Evolutionary conservation across 1,140 invertebrate species (phyloP).

Genomic region (Drosophila cardini): DNA sequence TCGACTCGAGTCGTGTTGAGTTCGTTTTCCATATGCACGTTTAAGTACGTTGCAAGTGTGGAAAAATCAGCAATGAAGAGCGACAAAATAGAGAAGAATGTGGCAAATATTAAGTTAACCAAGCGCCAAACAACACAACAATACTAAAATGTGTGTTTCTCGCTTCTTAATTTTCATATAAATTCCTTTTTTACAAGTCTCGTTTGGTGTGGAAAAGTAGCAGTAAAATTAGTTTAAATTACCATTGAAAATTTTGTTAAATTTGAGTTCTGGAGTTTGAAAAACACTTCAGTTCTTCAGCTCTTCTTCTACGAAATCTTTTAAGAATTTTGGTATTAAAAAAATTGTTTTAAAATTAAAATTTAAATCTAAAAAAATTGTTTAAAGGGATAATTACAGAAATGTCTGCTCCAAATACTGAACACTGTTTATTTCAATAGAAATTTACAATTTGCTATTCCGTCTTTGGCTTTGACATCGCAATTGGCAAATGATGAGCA

Average conservation of each 20-base stretch:
- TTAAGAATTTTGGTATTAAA: too few species aligned
- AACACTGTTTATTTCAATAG: too few species aligned
- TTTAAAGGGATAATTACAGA: too few species aligned
- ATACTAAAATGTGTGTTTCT: conserved; percentile 3
- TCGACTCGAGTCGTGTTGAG: background rate
- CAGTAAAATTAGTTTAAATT: too few species aligned
- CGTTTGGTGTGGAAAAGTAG: background rate
- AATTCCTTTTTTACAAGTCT: background rate
- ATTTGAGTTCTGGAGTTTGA: too few species aligned
- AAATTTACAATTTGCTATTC: too few species aligned
- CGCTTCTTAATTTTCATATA: background rate
- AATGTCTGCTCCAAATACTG: too few species aligned
- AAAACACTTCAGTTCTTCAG: too few species aligned
- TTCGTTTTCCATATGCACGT: conserved; percentile 43
- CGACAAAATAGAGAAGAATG: conserved; percentile 17
- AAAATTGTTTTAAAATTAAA: too few species aligned
- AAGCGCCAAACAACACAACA: conserved; percentile 1
- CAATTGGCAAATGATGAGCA: background rate
- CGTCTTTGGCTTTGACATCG: background rate
- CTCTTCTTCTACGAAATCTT: too few species aligned
- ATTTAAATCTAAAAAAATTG: too few species aligned
- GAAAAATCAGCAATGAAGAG: conserved; percentile 25
- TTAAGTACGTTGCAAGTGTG: conserved; percentile 50
- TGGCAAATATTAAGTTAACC: conserved; percentile 47
- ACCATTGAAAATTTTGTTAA: too few species aligned